phyloP scores from a whole-genome alignment of 2,888 invertebrate species.

The Ophion slaviceki region DNA sequence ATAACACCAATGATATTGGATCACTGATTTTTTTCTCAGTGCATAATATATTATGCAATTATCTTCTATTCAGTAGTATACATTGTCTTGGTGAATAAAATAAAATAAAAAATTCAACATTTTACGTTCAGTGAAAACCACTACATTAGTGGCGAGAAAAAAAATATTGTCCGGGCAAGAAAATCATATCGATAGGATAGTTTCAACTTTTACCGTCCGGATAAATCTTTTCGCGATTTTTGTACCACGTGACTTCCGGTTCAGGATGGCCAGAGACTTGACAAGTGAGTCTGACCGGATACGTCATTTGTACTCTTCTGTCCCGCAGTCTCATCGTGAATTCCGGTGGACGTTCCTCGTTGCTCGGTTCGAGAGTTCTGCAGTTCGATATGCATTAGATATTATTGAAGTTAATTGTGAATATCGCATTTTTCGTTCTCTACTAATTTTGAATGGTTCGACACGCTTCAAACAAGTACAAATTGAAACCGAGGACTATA shows the following conservation, averaged over 20 bases:
- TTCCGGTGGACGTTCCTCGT: slow-evolving; percentile 88
- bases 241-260: slow-evolving; percentile 93
- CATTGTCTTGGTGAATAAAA: too few relatives aligned
- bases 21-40: too few relatives aligned
- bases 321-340: slow-evolving; percentile 94
- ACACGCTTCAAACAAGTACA: too few relatives aligned
- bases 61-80: too few relatives aligned
- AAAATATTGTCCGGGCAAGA: neutral
- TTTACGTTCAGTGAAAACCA: neutral
- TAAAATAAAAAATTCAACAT: too few relatives aligned
- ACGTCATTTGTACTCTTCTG: slow-evolving; percentile 92
- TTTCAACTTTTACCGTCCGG: slow-evolving; percentile 84
- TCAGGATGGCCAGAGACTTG: slow-evolving; percentile 91
- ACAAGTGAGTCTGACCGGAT: slow-evolving; percentile 93
- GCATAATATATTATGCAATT: too few relatives aligned
- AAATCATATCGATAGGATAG: neutral
- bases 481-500: too few relatives aligned
- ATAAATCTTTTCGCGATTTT: slow-evolving; percentile 88
- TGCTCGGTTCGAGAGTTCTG: slow-evolving; percentile 79
- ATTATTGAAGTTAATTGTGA: neutral
- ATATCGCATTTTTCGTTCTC: neutral
- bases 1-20: too few relatives aligned
- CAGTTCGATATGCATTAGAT: slow-evolving; percentile 7
- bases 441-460: too few relatives aligned
- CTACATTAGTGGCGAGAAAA: too few relatives aligned